Evolutionary conservation across 2,797 vertebrate species (phyloP), one percentile per base, ranked within the genome.

Genomic region (Pogoniulus pusillus): DNA sequence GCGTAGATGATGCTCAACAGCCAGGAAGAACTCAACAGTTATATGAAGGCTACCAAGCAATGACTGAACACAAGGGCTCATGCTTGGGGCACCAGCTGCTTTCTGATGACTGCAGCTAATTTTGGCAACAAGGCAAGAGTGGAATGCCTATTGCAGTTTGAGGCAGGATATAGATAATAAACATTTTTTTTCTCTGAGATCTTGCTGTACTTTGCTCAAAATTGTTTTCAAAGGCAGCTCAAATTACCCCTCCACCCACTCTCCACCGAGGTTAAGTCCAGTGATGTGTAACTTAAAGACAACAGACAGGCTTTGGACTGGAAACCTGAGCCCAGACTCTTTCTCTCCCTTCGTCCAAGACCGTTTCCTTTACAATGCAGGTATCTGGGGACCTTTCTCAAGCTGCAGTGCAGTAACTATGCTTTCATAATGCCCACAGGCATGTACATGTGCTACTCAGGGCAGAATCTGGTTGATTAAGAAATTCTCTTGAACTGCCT

Each of bases 111-210:
- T 47, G 29, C 3, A 14, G 70, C 85, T 95, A 92, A 93, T 91
- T 94, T 89, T 87, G 82, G 89, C 80, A 58, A 12, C 13, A 45
- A 70, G 85, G 74, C 63, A 78, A 66, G 47, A 94, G 59, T 1
- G 4, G 0, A 0, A 30, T 34, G 53, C 54, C 3, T 30, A 41
- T 41, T 41, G 57, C 39, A 63, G 7, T 66, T 84, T 78, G 73
- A 83, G 43, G 82, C 93, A 96, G 93, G 94, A 95, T 95, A 92
- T 75, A 87, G 79, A 81, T 85, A 63, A 68, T 91, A 94, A 94
- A 93, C 89, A 94, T 27, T 60, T 63, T 51, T 96, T 96, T 41
- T 77, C 87, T 49, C 85, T 76, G 59, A 70, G 70, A 89, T 91
- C 92, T 73, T 87, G 85, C 79, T 81, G 43, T 17, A 32, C 8